Evolutionary conservation across 2,888 invertebrate species (phyloP), one percentile per base, ranked within the genome.

Genomic region (Drosophila peninsularis): DNA sequence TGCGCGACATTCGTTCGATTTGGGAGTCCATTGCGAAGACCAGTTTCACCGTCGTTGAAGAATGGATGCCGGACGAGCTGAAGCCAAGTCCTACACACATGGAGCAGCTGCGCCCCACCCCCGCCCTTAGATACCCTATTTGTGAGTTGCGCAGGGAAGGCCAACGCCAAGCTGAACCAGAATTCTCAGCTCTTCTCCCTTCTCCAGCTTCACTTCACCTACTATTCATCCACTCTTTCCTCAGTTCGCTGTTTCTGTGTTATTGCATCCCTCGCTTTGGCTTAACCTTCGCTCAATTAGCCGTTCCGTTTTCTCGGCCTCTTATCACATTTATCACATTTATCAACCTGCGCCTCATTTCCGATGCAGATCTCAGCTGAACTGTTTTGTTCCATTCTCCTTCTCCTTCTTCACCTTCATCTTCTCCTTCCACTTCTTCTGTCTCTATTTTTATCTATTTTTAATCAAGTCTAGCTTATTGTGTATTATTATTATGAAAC

Each of bases 241-340:
- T 6, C 17, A 19, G 19, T 2, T 30, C 11, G 9, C 21, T 36
- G 10, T 14, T 36, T 42, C 42, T 82, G 68, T 82, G 82, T 69
- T 82, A 75, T 82, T 82, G 68, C 72, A 63, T 36, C 62, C 68
- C 63, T 52, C 62, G 70, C 60, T 71, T 75, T 27, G 17, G 24
- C 1, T 1, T 67, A 74, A 75, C 85, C 85, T 83, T 83, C 83
- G 75, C 53, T 81, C 80, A 85, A 83, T 83, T 83, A 83, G 78
- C 58, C 70, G 74, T 75, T 74, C 74, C 75, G 67, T 72, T 72
- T 57, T 62, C 27, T 62, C 27, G 57, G 52, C 55, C 50, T 53
- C 77, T 84, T 82, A 80, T 82, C 80, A 82, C 78, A 76, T 80
- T 80, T 82, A 84, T 76, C 80, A 82, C 76, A 80, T 82, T 69